phyloP scores from a whole-genome alignment of 1,140 invertebrate genomes.

The Oreohelix idahoensis region DNA sequence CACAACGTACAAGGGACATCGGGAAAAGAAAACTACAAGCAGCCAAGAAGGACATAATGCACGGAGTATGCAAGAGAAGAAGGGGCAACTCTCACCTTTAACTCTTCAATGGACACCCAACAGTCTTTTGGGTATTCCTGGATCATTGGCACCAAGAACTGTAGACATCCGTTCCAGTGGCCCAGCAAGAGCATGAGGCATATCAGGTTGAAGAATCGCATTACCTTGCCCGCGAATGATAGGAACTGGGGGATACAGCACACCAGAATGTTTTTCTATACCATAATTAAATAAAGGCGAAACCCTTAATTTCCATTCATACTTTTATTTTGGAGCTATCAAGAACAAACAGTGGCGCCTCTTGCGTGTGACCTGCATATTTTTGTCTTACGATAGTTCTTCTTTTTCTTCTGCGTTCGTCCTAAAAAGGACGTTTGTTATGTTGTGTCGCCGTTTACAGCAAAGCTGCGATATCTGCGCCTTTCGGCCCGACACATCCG shows the following conservation, averaged over 20 bases:
- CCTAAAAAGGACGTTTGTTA: no score
- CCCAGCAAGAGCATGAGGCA: constrained; percentile 99
- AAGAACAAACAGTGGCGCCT: no score
- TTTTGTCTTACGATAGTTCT: no score
- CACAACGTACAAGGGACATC: not conserved
- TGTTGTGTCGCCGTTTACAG: no score
- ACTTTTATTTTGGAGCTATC: no score
- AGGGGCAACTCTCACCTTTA: constrained; percentile 83
- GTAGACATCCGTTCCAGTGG: constrained; percentile 98
- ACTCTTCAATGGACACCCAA: constrained; percentile 98
- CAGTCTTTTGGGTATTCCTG: constrained; percentile 98
- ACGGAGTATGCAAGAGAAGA: constrained; percentile 2
- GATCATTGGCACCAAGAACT: constrained; percentile 98
- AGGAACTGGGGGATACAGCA: constrained; percentile 85
- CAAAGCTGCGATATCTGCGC: no score
- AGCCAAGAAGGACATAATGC: not conserved
- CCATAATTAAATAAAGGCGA: not conserved
- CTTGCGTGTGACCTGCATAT: no score
- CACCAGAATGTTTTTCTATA: constrained; percentile 1
- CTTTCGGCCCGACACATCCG: no score
- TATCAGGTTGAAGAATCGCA: constrained; percentile 99
- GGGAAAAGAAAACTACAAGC: not conserved
- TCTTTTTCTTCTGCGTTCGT: no score
- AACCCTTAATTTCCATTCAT: not conserved
- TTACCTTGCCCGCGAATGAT: constrained; percentile 98